A percentile compares a stretch with the other conserved stretches of the same genome.
phyloP scores from a whole-genome alignment of 1,140 invertebrate species.

The Calephelis nemesis region DNA sequence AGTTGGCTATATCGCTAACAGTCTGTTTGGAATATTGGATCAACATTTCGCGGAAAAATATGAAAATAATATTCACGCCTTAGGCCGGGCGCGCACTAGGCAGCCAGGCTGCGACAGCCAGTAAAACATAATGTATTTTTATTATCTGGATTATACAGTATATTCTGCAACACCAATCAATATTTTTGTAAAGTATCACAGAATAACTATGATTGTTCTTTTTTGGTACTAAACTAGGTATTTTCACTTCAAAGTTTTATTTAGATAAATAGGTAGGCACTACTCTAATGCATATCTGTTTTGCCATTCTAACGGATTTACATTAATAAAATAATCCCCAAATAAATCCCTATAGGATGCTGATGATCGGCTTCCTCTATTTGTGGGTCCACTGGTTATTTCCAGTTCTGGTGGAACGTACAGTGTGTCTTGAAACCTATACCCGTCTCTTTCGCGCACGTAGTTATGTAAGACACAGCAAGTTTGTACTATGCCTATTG shows the following conservation, averaged over 20 bases:
- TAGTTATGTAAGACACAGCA: constrained; percentile 32
- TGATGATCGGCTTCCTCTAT: constrained; percentile 19
- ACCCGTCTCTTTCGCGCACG: constrained; percentile 20
- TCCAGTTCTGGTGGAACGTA: constrained; percentile 21
- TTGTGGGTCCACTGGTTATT: constrained; percentile 16
- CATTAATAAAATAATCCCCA: constrained; percentile 19
- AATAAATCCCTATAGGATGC: constrained; percentile 21
- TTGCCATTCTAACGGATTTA: constrained; percentile 23
- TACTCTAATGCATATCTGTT: constrained; percentile 26
- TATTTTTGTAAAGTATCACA: constrained; percentile 24
- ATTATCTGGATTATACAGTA: constrained; percentile 20
- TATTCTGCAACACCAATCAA: constrained; percentile 24
- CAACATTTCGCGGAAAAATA: too few species aligned
- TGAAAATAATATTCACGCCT: too few species aligned
- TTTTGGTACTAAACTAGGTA: constrained; percentile 19
- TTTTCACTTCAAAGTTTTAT: constrained; percentile 25
- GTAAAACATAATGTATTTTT: too few species aligned
- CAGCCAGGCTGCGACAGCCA: too few species aligned
- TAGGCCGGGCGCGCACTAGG: too few species aligned
- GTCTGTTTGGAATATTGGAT: too few species aligned
- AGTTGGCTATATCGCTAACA: too few species aligned
- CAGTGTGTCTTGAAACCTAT: constrained; percentile 19
- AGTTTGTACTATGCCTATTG: constrained; percentile 34
- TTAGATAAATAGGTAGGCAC: constrained; percentile 25
- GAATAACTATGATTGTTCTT: constrained; percentile 23